phyloP scores from a whole-genome alignment of 2,797 vertebrate species.

The Sylvilagus floridanus region DNA sequence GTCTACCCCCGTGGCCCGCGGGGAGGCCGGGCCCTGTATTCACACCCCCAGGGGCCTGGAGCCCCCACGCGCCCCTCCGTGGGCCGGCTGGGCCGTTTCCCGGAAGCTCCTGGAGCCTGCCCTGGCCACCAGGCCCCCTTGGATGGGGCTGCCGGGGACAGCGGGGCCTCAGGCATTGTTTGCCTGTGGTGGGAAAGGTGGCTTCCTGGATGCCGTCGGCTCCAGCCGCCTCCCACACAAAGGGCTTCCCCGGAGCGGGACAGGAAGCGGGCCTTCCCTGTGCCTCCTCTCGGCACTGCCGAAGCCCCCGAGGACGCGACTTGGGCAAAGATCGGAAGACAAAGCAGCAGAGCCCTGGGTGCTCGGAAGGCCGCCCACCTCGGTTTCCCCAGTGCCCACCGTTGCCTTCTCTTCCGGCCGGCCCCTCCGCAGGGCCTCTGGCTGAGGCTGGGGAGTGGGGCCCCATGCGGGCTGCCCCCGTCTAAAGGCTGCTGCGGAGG shows the following conservation, averaged over 20 bases:
- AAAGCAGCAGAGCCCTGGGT: background rate
- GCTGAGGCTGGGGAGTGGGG: too few relatives aligned
- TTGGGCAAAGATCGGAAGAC: background rate
- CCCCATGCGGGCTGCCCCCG: fast-evolving
- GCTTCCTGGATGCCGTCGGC: conserved; percentile 70
- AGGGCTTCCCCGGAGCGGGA: conserved; percentile 63
- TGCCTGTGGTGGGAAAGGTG: conserved; percentile 64
- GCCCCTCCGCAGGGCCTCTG: background rate
- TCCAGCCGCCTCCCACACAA: conserved; percentile 76
- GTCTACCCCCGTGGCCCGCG: background rate
- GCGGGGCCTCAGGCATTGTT: conserved; percentile 42
- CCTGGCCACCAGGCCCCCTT: background rate
- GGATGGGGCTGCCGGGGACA: background rate
- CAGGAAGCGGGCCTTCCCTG: conserved; percentile 54
- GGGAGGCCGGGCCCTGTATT: too few relatives aligned
- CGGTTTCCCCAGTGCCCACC: background rate
- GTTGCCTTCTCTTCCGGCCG: background rate
- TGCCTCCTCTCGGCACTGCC: conserved; percentile 10
- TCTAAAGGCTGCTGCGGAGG: fast-evolving
- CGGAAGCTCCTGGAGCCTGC: conserved; percentile 41
- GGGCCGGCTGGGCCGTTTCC: conserved; percentile 1
- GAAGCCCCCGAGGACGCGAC: background rate
- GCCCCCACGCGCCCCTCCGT: conserved; percentile 26
- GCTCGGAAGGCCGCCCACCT: background rate
- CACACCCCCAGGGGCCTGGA: conserved; percentile 64